Evolutionary conservation across 2,113 vertebrate species (phyloP).

Genomic region (Centrocercus urophasianus): DNA sequence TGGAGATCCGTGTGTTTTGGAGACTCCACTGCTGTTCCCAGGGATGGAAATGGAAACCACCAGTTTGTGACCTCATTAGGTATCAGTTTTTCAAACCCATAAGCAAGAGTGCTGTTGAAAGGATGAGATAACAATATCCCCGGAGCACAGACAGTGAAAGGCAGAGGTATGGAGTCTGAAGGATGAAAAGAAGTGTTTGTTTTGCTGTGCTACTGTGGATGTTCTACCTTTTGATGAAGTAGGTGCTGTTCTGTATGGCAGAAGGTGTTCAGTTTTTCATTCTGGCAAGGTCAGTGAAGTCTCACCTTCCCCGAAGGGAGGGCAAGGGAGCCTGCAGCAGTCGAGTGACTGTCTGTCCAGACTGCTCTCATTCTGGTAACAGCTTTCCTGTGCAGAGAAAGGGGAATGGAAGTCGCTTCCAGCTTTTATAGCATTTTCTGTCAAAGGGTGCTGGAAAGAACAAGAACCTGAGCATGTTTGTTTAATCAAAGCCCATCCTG

Average conservation of each 20-base stretch:
- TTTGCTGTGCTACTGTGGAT: background rate
- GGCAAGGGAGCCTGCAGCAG: background rate
- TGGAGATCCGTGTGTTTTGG: rapidly evolving
- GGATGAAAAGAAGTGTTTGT: background rate
- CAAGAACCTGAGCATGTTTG: background rate
- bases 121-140: background rate
- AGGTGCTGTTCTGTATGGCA: rapidly evolving
- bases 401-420: background rate
- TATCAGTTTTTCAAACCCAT: background rate
- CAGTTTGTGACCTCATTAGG: background rate
- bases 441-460: background rate
- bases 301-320: background rate
- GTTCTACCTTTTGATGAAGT: background rate
- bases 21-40: background rate
- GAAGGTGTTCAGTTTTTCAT: background rate
- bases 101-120: background rate
- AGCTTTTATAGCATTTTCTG: background rate
- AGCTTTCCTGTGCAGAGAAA: background rate
- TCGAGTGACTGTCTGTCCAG: background rate
- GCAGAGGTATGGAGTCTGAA: background rate
- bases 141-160: rapidly evolving
- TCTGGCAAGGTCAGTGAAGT: background rate
- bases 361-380: background rate
- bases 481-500: background rate
- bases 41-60: rapidly evolving